Evolutionary conservation across 2,113 vertebrate species (phyloP).

Genomic region (Boleophthalmus pectinirostris): DNA sequence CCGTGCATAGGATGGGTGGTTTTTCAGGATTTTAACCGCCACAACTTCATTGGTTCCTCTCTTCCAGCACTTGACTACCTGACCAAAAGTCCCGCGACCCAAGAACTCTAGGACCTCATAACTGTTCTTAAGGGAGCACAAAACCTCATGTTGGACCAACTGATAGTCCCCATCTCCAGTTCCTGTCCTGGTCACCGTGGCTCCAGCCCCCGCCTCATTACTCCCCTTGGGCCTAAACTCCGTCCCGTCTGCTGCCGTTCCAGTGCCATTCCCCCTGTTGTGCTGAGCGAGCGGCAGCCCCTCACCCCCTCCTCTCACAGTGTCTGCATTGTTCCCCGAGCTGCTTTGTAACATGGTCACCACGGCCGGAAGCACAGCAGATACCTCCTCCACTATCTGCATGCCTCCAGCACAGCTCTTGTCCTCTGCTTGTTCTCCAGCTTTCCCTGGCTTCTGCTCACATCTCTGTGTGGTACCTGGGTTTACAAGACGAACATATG

Average conservation of each 20-base stretch:
- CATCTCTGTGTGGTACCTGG: constrained; percentile 81
- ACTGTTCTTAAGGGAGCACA: constrained; percentile 92
- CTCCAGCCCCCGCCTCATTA: constrained; percentile 63
- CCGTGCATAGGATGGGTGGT: constrained; percentile 95
- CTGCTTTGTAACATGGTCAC: constrained; percentile 90
- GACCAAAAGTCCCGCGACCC: constrained; percentile 96
- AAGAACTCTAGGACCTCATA: constrained; percentile 97
- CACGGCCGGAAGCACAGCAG: constrained; percentile 77
- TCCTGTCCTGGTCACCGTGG: constrained; percentile 57
- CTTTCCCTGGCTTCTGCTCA: constrained; percentile 85
- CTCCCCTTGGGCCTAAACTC: constrained; percentile 31
- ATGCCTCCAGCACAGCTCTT: constrained; percentile 78
- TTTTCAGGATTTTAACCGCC: constrained; percentile 97
- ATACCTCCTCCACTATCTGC: constrained; percentile 95
- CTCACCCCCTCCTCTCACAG: constrained; percentile 60
- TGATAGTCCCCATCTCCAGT: constrained; percentile 91
- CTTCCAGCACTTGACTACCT: constrained; percentile 98
- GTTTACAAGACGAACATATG: constrained; percentile 71
- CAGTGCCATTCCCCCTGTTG: constrained; percentile 52
- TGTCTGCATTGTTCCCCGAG: constrained; percentile 81
- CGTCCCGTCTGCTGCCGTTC: constrained; percentile 20
- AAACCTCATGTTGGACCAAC: constrained; percentile 92
- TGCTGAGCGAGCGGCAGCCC: constrained; percentile 74
- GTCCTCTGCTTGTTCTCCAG: constrained; percentile 78
- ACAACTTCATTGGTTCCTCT: constrained; percentile 93